phyloP scores from a whole-genome alignment of 2,888 invertebrate species.

The Proisotoma minuta region DNA sequence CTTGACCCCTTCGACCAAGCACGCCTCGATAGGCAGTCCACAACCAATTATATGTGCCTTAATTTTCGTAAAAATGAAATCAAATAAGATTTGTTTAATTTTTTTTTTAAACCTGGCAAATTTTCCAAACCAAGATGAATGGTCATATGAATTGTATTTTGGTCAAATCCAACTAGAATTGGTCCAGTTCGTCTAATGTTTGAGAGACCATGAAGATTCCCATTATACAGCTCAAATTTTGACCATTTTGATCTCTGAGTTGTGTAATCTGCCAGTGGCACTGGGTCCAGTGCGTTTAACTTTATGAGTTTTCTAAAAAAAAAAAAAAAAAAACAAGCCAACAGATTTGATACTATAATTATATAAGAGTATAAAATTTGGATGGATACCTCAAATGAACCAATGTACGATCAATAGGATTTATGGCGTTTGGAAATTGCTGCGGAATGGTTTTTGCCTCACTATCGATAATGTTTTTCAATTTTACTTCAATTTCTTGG shows the following conservation, averaged over 20 bases:
- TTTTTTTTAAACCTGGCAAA: slow-evolving; percentile 17
- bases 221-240: slow-evolving; percentile 26
- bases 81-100: neutral
- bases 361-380: too few relatives aligned
- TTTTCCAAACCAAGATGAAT: slow-evolving; percentile 26
- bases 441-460: slow-evolving; percentile 66
- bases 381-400: neutral
- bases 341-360: too few relatives aligned
- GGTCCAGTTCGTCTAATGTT: slow-evolving; percentile 19
- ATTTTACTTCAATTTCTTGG: slow-evolving; percentile 63
- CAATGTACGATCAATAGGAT: slow-evolving; percentile 62
- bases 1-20: slow-evolving; percentile 10
- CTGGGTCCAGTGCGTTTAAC: slow-evolving; percentile 21
- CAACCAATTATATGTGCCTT: slow-evolving; percentile 28
- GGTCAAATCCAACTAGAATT: slow-evolving; percentile 26
- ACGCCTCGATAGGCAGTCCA: slow-evolving; percentile 22
- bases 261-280: slow-evolving; percentile 21
- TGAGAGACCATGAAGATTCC: slow-evolving; percentile 22
- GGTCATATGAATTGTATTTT: slow-evolving; percentile 26
- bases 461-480: slow-evolving; percentile 67
- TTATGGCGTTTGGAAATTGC: slow-evolving; percentile 75
- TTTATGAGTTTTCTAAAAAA: slow-evolving; percentile 21
- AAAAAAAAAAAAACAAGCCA: neutral
- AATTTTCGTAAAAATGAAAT: too few relatives aligned
- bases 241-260: slow-evolving; percentile 23